Base-by-base conservation (phyloP, 2,113 vertebrate genomes). In the Calypte anna region DNA sequence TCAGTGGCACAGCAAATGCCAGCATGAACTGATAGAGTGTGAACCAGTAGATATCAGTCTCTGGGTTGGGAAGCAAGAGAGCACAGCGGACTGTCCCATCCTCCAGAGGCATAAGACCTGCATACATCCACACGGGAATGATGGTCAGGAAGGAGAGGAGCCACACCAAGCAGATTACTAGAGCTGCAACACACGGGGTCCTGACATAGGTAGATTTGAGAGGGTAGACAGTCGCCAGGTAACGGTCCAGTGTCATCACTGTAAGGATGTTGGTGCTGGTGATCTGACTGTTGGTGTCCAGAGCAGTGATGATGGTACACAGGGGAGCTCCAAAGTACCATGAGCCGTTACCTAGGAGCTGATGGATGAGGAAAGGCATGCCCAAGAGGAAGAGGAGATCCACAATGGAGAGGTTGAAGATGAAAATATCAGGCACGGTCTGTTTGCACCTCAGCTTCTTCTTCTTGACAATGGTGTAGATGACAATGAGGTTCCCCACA, bases 351-450 rank as follows among this genome's bases (percentile, higher is more conserved):
- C 98, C 98, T 46, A 99, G 92, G 95, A 99, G 97, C 96, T 99
- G 98, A 85, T 99, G 98, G 96, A 99, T 98, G 53, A 99, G 98
- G 80, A 99, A 99, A 4, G 98, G 98, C 98, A 99, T 99, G 40
- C 98, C 98, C 8, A 98, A 90, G 44, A 99, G 98, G 86, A 99
- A 98, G 18, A 98, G 97, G 54, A 99, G 98, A 73, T 99, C 98
- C 46, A 98, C 98, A 3, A 99, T 96, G 31, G 98, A 98, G 84
- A 99, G 95, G 63, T 98, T 99, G 94, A 99, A 97, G 91, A 99
- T 98, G 80, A 99, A 99, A 90, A 99, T 98, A 25, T 99, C 98
- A 1, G 98, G 98, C 55, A 98, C 98, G 0, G 98, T 98, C 92
- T 98, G 98, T 62, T 98, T 98, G 82, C 97, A 97, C 15, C 91